These are phyloP conservation scores for Rallus limicola DNA, from an alignment of 2,113 vertebrate genomes.

Conservation along the genomic window DNA sequence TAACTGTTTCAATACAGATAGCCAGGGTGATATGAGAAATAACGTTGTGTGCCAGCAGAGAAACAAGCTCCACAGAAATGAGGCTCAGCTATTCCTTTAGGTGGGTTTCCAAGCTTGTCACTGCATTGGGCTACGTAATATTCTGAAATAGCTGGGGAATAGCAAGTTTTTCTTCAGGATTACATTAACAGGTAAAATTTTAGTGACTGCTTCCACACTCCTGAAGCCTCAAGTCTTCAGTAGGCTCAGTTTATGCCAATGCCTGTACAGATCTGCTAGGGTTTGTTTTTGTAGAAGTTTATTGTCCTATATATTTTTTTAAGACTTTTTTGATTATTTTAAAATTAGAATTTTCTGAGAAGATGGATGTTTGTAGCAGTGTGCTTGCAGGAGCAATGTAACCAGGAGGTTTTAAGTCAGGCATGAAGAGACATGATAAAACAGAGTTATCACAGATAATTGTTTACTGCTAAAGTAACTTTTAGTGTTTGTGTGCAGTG, in stretches of 20 bases:
- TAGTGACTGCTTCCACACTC: background rate
- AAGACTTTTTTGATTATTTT: background rate
- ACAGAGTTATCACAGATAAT: background rate
- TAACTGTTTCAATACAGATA: background rate
- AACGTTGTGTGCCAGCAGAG: accelerated
- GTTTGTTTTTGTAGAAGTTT: background rate
- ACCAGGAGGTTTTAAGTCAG: background rate
- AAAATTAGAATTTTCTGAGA: background rate
- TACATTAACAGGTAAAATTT: background rate
- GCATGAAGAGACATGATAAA: background rate
- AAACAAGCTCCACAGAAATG: background rate
- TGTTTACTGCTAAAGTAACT: background rate
- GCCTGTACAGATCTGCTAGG: background rate
- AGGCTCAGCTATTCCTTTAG: background rate
- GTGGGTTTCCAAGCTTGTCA: background rate
- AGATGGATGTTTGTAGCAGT: background rate
- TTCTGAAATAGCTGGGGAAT: background rate
- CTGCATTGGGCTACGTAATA: background rate
- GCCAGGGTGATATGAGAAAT: background rate
- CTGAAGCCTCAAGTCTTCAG: background rate
- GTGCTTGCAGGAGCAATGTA: background rate
- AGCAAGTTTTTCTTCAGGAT: background rate
- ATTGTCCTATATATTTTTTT: background rate
- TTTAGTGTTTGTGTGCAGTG: background rate
- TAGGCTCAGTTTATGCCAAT: background rate